These are phyloP conservation scores for Esox masquinongy DNA, from an alignment of 2,797 vertebrate species.

Conservation along the genomic window DNA sequence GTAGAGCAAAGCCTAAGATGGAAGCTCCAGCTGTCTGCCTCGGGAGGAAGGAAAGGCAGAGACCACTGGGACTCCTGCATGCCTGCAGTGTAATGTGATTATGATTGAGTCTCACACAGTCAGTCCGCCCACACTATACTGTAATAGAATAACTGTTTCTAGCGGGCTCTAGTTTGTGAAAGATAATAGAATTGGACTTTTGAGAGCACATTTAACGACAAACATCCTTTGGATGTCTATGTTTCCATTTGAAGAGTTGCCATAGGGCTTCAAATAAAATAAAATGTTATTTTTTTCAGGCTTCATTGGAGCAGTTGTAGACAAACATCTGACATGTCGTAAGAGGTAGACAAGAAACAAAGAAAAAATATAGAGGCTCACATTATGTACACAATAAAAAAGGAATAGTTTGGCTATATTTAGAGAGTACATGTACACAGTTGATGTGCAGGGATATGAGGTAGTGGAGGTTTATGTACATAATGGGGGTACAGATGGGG, in stretches of 20 bases:
- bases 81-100: slow-evolving; percentile 53
- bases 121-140: slow-evolving; percentile 41
- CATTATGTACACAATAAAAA: no score
- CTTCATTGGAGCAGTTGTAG: no score
- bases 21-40: slow-evolving; percentile 39
- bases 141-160: slow-evolving; percentile 12
- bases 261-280: slow-evolving; percentile 29
- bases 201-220: slow-evolving; percentile 35
- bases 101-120: slow-evolving; percentile 54
- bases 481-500: no score
- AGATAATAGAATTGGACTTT: slow-evolving; percentile 19
- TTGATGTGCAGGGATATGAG: no score
- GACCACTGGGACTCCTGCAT: slow-evolving; percentile 50
- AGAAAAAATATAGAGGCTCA: no score
- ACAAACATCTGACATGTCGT: no score
- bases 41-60: slow-evolving; percentile 51
- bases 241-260: slow-evolving; percentile 7
- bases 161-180: not conserved
- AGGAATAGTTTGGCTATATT: no score
- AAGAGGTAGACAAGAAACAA: no score
- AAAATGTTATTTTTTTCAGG: no score
- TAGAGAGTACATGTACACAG: no score
- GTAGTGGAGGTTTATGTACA: no score
- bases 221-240: slow-evolving; percentile 20
- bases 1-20: slow-evolving; percentile 51